Percentiles rank a stretch among this genome's conserved stretches.
Conservation (phyloP, 2,113 vertebrate species). For the Nettapus auritus region DNA sequence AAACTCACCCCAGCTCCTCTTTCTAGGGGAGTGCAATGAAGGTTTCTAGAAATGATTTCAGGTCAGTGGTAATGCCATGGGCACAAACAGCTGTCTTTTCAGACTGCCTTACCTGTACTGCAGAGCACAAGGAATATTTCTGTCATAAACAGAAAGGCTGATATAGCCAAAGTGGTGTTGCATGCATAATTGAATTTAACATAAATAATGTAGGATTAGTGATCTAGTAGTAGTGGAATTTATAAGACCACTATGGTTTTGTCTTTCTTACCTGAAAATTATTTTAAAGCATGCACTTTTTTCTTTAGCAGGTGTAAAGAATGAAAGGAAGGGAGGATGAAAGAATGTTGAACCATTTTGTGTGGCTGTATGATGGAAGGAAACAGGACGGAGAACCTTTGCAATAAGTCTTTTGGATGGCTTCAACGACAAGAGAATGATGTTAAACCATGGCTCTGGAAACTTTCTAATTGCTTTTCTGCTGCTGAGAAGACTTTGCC, state of each 20-base stretch:
- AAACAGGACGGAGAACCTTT: slow-evolving; percentile 83
- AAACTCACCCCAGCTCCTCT: neutral
- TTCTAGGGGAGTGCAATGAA: neutral
- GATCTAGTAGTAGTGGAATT: neutral
- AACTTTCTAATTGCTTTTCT: slow-evolving; percentile 92
- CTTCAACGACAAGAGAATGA: slow-evolving; percentile 83
- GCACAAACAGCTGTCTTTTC: neutral
- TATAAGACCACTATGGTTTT: fast-evolving
- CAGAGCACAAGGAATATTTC: neutral
- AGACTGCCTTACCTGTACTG: neutral
- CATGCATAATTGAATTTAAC: neutral
- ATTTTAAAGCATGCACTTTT: neutral
- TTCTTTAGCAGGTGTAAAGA: slow-evolving; percentile 77
- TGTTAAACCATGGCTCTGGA: slow-evolving; percentile 90
- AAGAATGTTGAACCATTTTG: slow-evolving; percentile 85
- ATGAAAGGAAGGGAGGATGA: slow-evolving; percentile 86
- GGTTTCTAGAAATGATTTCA: fast-evolving
- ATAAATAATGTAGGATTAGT: neutral
- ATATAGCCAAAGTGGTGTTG: neutral
- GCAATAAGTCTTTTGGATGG: slow-evolving; percentile 84
- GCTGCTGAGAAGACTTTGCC: slow-evolving; percentile 80
- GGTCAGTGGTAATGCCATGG: neutral
- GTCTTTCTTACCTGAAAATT: neutral
- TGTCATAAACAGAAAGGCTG: neutral
- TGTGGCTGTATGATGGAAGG: slow-evolving; percentile 90